phyloP scores from a whole-genome alignment of 2,797 vertebrate genomes.

The Alcedo quadribrachys region DNA sequence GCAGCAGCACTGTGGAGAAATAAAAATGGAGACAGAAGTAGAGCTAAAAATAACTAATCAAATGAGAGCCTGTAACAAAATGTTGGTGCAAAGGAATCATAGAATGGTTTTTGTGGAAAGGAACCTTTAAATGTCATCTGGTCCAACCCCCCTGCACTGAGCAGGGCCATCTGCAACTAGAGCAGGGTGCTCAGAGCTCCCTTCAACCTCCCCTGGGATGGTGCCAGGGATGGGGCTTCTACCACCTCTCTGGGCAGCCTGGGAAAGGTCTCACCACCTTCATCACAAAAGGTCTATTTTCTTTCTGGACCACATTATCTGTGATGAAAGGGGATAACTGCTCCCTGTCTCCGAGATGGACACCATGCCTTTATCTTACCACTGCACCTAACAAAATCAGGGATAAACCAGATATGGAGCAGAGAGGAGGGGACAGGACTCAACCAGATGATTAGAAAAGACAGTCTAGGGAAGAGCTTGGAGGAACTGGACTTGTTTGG shows the following conservation, averaged over 20 bases:
- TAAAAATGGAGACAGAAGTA: background rate
- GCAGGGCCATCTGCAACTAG: background rate
- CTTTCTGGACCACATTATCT: background rate
- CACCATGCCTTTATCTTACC: rapidly evolving
- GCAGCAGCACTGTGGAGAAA: background rate
- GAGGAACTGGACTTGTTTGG: background rate
- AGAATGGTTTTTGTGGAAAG: background rate
- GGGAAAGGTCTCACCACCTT: background rate
- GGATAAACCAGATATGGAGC: background rate
- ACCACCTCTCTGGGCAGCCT: background rate
- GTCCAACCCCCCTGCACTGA: background rate
- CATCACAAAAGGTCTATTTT: background rate
- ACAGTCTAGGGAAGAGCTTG: background rate
- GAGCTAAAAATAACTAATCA: background rate
- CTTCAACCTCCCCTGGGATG: background rate
- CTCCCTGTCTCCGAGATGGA: background rate
- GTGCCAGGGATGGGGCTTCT: background rate
- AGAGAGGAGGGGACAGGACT: background rate
- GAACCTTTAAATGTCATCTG: background rate
- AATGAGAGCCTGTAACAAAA: background rate
- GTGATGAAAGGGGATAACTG: background rate
- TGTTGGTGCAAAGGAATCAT: background rate
- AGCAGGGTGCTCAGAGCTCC: background rate
- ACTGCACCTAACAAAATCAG: background rate
- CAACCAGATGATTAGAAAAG: background rate